These are phyloP conservation scores for Streptopelia turtur DNA, from an alignment of 2,797 vertebrate genomes.

Conservation along the genomic window DNA sequence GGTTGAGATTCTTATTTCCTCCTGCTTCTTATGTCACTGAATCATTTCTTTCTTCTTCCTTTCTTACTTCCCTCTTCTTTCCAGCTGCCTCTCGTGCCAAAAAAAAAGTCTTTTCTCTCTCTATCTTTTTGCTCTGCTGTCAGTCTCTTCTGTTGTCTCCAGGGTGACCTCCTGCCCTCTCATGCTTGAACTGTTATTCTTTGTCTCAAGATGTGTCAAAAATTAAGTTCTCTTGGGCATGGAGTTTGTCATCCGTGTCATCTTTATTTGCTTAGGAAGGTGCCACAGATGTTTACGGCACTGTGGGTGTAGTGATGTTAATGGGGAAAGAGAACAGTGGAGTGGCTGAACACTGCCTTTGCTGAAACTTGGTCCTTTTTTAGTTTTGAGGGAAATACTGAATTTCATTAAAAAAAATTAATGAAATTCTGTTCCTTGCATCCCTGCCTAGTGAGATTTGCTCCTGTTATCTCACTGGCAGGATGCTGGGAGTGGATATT, in stretches of 20 bases:
- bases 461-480: conserved; percentile 44
- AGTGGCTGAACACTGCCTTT: neutral
- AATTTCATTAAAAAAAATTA: conserved; percentile 5
- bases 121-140: neutral
- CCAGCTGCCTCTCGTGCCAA: neutral
- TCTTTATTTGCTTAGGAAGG: conserved; percentile 30
- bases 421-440: conserved; percentile 51
- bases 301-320: neutral
- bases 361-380: neutral
- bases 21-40: neutral
- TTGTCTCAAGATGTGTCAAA: conserved; percentile 18
- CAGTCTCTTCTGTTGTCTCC: neutral
- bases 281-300: neutral
- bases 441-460: conserved; percentile 68
- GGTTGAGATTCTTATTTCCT: neutral
- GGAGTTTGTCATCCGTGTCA: neutral
- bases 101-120: neutral
- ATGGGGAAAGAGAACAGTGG: neutral
- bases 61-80: neutral
- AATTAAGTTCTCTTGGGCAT: conserved; percentile 74
- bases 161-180: neutral
- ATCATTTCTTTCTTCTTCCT: neutral
- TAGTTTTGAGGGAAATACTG: neutral
- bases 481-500: conserved; percentile 65
- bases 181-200: conserved; percentile 1